A percentile compares a stretch with the other conserved stretches of the same genome.
Conservation (phyloP, 2,113 vertebrate species). For the Bagarius yarrelli region DNA sequence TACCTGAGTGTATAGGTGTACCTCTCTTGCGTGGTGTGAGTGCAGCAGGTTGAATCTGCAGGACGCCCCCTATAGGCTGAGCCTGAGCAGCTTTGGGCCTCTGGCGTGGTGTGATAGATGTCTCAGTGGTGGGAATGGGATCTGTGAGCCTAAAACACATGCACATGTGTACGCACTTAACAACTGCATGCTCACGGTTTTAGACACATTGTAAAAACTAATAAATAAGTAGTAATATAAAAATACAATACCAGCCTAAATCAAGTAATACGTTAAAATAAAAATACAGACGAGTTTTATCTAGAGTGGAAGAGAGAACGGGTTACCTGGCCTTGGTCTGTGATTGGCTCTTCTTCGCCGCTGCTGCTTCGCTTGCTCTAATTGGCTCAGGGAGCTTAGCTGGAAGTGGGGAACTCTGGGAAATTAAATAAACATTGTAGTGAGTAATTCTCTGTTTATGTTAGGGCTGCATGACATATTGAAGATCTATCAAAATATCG, state of each 20-base stretch:
- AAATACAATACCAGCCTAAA: background rate
- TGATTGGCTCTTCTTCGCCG: slow-evolving; percentile 87
- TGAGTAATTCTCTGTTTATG: background rate
- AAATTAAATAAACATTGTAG: background rate
- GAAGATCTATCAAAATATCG: too few species aligned
- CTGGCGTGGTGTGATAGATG: slow-evolving; percentile 95
- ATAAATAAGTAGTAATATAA: background rate
- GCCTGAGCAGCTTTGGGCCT: slow-evolving; percentile 94
- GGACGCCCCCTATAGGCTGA: slow-evolving; percentile 79
- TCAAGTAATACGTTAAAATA: background rate
- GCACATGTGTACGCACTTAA: background rate
- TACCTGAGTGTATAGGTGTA: slow-evolving; percentile 31
- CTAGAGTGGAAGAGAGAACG: background rate
- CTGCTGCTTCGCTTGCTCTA: slow-evolving; percentile 94
- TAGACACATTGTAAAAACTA: too few species aligned
- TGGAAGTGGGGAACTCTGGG: slow-evolving; percentile 88
- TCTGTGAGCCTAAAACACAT: slow-evolving; percentile 84
- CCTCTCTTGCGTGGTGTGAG: slow-evolving; percentile 92
- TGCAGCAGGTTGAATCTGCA: slow-evolving; percentile 93
- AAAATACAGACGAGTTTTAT: background rate
- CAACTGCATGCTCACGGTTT: too few species aligned
- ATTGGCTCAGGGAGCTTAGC: slow-evolving; percentile 92
- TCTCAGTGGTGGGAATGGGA: slow-evolving; percentile 94
- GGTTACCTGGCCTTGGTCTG: slow-evolving; percentile 88
- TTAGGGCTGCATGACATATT: too few species aligned